phyloP scores from a whole-genome alignment of 2,797 vertebrate species.

The Hyperoplus immaculatus region DNA sequence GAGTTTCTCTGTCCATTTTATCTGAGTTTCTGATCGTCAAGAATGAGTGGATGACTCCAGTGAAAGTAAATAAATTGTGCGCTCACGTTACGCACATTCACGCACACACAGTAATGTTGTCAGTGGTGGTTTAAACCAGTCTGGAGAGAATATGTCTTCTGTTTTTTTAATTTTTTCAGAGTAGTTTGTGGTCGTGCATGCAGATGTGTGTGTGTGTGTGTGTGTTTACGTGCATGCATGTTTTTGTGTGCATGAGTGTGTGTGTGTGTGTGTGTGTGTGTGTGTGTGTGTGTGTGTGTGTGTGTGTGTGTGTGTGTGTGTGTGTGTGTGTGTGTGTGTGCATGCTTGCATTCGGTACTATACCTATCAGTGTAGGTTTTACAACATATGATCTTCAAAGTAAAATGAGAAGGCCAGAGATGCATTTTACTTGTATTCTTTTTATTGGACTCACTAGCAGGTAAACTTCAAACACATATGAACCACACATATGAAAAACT shows the following conservation, averaged over 20 bases:
- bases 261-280: not conserved
- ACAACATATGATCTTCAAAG: not conserved
- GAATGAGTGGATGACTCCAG: slow-evolving; percentile 34
- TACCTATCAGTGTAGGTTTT: not conserved
- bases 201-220: too few species aligned
- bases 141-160: not conserved
- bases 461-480: not conserved
- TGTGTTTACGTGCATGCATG: too few species aligned
- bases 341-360: too few species aligned
- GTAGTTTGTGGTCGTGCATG: too few species aligned
- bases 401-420: not conserved
- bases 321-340: not conserved
- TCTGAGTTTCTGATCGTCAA: slow-evolving; percentile 32
- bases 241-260: too few species aligned
- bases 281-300: not conserved
- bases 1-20: slow-evolving; percentile 14
- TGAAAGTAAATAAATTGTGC: slow-evolving; percentile 25
- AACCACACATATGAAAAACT: slow-evolving; percentile 34
- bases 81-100: not conserved
- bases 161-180: not conserved
- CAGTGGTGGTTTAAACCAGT: not conserved
- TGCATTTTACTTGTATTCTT: not conserved
- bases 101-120: slow-evolving; percentile 1
- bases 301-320: not conserved
- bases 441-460: not conserved